Percentiles rank a stretch among this genome's conserved stretches.
phyloP scores from a whole-genome alignment of 2,113 vertebrate species.

The Suncus etruscus region DNA sequence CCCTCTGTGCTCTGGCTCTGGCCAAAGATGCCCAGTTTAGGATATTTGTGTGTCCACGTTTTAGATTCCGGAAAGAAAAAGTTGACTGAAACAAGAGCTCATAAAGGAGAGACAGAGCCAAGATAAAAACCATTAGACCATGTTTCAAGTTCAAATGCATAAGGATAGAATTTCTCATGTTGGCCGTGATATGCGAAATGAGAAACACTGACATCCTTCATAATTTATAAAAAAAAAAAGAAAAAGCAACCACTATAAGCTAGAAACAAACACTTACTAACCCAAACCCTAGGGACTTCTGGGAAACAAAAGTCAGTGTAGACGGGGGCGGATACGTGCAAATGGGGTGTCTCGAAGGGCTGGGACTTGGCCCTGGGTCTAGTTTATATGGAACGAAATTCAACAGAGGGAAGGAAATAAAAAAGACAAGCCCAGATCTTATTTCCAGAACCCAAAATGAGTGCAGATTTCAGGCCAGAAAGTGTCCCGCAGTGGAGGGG shows the following conservation, averaged over 20 bases:
- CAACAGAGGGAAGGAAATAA: neutral
- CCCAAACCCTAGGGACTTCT: conserved; percentile 74
- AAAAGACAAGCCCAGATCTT: neutral
- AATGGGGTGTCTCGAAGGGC: conserved; percentile 47
- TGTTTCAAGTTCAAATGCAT: conserved; percentile 61
- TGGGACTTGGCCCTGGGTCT: conserved; percentile 43
- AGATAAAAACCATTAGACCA: conserved; percentile 42
- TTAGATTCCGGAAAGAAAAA: conserved; percentile 71
- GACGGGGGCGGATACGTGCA: conserved; percentile 34
- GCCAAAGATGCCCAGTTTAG: neutral
- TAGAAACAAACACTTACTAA: conserved; percentile 74
- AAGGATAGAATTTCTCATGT: conserved; percentile 24
- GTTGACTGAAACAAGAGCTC: conserved; percentile 62
- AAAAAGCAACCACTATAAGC: neutral
- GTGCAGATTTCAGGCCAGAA: conserved; percentile 42
- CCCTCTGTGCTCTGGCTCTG: no score
- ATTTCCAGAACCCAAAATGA: conserved; percentile 55
- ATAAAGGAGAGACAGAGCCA: conserved; percentile 51
- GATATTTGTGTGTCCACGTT: conserved; percentile 47
- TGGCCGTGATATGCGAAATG: conserved; percentile 26
- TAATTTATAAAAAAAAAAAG: neutral
- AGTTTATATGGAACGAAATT: conserved; percentile 56
- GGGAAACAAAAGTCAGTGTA: conserved; percentile 75
- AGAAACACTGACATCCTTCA: conserved; percentile 48
- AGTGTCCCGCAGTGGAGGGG: neutral